Base-by-base conservation (phyloP, 2,113 vertebrate genomes). In the Coturnix japonica region DNA sequence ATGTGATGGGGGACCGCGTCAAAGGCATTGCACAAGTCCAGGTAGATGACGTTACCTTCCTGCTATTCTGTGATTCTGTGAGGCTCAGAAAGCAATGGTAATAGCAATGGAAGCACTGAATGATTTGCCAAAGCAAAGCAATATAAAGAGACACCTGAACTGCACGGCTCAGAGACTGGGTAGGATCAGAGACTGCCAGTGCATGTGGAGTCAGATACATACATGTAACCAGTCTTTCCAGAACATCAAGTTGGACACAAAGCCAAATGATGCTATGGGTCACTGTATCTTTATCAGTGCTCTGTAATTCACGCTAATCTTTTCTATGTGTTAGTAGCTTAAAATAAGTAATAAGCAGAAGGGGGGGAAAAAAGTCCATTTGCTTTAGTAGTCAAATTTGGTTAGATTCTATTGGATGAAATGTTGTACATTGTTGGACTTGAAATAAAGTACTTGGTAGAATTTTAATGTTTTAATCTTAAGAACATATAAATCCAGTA, bases 191-290 rank as follows among this genome's bases (percentile, higher is more conserved):
- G 28, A 13, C 23, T 31, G 17, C 16, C 35, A 15, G 20, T 9
- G 31, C 17, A 2, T 0, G 1, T 69, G 49, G 15, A 44, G 23
- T 26, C 76, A 57, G 49, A 44, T 8, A 59, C 1, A 1, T 46
- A 81, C 1, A 4, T 6, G 7, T 33, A 59, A 51, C 31, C 33
- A 20, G 66, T 26, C 57, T 14, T 69, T 64, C 60, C 47, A 69
- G 43, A 81, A 30, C 4, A 81, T 39, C 30, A 53, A 11, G 18
- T 4, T 87, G 20, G 44, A 51, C 43, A 9, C 37, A 31, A 56
- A 4, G 12, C 22, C 51, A 47, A 66, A 75, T 18, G 14, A 28
- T 77, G 15, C 16, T 54, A 13, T 66, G n/a, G 59, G 66, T 25
- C 53, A 80, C 39, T 54, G 0, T 6, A n/a, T 37, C 35, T 77